Evolutionary conservation across 2,888 invertebrate genomes (phyloP), one percentile per base, ranked within the genome.

Genomic region (Thalpophila matura): DNA sequence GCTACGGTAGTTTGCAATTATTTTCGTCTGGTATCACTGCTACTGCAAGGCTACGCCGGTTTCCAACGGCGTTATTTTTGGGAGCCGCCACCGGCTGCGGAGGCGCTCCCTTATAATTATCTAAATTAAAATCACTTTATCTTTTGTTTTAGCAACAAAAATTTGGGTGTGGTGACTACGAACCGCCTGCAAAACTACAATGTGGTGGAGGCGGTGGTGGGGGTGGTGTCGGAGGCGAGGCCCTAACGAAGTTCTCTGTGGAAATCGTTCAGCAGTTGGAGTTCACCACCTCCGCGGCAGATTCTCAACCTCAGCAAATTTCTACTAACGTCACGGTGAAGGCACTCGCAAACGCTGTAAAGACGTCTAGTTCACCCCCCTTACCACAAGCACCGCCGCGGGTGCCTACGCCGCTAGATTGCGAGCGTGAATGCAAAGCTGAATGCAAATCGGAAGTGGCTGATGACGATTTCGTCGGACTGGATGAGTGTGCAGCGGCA

Each of bases 261-360:
- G 98, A 98, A 93, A 98, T 98, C 82, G 98, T 98, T 20, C 98
- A 98, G 89, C 98, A 98, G 89, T 94, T 98, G 55, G 98, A 98
- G 90, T 98, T 98, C 88, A 98, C 98, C 70, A 98, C 98, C 38
- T 98, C 97, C 45, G 97, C 97, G 53, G 98, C 98, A 45, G 98
- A 97, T 86, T 97, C 97, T 6, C 98, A 98, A 86, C 97, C 98
- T 53, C 98, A 98, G 86, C 98, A 98, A 92, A 98, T 98, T 78
- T 98, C 97, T 85, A 98, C 98, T 75, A 98, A 98, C 95, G 98
- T 98, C 60, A 98, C 98, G 53, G 98, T 98, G 72, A 98, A 98
- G 80, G 94, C 93, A 62, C 89, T 94, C 82, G 95, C 89, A 77
- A 95, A 93, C 85, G 95, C 92, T 74, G 93, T 93, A 69, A 95